These are phyloP conservation scores for Sebastes itinus DNA, from an alignment of 2,797 vertebrate species.

Conservation along the genomic window DNA sequence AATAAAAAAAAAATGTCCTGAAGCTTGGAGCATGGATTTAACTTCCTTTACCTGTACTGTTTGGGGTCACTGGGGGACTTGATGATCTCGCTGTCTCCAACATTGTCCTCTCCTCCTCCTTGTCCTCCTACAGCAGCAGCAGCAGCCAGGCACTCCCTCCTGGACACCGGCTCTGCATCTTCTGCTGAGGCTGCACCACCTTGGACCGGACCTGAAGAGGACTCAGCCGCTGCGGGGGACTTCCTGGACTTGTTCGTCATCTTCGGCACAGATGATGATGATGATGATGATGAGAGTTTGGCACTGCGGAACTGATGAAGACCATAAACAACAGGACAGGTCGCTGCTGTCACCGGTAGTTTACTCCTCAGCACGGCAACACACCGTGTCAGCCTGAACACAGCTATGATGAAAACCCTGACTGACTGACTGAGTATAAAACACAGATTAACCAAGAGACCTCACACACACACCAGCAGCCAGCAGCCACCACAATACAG, in stretches of 20 bases:
- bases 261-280: conserved; percentile 44
- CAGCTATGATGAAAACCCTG: conserved; percentile 61
- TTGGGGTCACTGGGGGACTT: conserved; percentile 97
- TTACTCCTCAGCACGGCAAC: conserved; percentile 50
- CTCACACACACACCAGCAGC: not conserved
- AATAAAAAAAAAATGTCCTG: not conserved
- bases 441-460: conserved; percentile 17
- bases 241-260: conserved; percentile 83
- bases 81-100: conserved; percentile 88
- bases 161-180: conserved; percentile 24
- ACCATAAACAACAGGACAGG: conserved; percentile 53
- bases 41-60: conserved; percentile 89
- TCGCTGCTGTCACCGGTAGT: conserved; percentile 46
- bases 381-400: conserved; percentile 67
- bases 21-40: not conserved
- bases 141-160: conserved; percentile 29
- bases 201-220: conserved; percentile 34
- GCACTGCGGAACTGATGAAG: conserved; percentile 27
- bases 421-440: not conserved
- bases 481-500: conserved; percentile 70
- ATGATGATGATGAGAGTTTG: conserved; percentile 37
- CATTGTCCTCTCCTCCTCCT: conserved; percentile 65
- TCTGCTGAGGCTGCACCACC: conserved; percentile 35
- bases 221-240: conserved; percentile 44
- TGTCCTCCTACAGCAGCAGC: conserved; percentile 26